phyloP scores from a whole-genome alignment of 2,888 invertebrate genomes.

The Torymus auratus region DNA sequence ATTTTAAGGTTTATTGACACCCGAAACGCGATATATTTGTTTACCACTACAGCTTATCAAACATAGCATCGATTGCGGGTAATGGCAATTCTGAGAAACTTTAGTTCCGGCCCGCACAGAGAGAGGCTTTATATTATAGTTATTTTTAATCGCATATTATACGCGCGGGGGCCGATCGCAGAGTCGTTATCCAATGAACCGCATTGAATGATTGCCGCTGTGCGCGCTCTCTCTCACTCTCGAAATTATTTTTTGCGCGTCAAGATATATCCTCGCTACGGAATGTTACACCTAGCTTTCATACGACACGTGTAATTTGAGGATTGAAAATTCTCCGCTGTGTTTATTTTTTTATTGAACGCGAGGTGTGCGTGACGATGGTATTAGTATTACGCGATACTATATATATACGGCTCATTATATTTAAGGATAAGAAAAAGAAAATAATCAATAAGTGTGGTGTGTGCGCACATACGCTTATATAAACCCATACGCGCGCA shows the following conservation, averaged over 20 bases:
- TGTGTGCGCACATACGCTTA: background rate
- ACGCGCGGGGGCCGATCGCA: background rate
- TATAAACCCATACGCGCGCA: slow-evolving; percentile 1
- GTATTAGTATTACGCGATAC: too few relatives aligned
- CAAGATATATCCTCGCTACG: too few relatives aligned
- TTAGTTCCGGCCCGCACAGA: slow-evolving; percentile 4
- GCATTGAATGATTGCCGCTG: too few relatives aligned
- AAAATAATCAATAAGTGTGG: slow-evolving; percentile 17
- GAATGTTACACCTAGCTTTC: too few relatives aligned
- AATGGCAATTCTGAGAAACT: slow-evolving; percentile 27
- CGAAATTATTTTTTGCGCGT: too few relatives aligned
- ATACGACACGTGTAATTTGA: too few relatives aligned
- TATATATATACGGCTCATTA: too few relatives aligned
- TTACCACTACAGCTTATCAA: slow-evolving; percentile 19
- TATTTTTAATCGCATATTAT: slow-evolving; percentile 25
- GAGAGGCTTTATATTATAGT: background rate
- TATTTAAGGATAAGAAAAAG: too few relatives aligned
- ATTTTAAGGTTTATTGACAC: background rate
- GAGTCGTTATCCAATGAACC: slow-evolving; percentile 6
- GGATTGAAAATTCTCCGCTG: too few relatives aligned
- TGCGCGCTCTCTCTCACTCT: too few relatives aligned
- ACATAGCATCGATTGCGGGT: slow-evolving; percentile 21
- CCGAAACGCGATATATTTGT: background rate
- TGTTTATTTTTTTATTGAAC: too few relatives aligned
- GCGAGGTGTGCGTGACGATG: too few relatives aligned